These are phyloP conservation scores for Cuniculus paca DNA, from an alignment of 2,797 vertebrate species.

Conservation along the genomic window DNA sequence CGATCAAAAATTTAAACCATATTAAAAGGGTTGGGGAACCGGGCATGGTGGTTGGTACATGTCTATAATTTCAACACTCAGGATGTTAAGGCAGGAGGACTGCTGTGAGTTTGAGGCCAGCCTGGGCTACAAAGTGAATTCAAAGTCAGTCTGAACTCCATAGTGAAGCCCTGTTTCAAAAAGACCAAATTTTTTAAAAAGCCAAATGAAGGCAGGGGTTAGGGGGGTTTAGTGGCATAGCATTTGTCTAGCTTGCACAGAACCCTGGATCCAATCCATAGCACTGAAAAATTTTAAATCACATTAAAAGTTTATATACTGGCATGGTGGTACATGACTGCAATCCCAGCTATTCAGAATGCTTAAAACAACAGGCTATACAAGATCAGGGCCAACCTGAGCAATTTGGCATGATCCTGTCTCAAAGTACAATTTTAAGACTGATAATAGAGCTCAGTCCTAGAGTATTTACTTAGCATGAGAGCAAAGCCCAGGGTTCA, in stretches of 20 bases:
- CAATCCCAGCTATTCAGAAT: background rate
- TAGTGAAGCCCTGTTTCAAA: background rate
- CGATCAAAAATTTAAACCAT: constrained; percentile 23
- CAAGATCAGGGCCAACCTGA: background rate
- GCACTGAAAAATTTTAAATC: background rate
- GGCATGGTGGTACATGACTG: background rate
- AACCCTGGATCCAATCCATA: background rate
- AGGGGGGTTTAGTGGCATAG: background rate
- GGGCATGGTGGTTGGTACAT: no score
- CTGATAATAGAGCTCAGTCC: no score
- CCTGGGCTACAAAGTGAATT: background rate
- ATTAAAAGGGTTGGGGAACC: background rate
- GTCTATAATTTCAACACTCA: background rate
- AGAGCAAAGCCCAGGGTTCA: background rate
- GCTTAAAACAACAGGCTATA: background rate
- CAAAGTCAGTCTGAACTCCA: background rate
- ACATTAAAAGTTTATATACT: background rate
- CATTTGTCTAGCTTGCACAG: background rate
- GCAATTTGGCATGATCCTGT: background rate
- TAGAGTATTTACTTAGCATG: background rate
- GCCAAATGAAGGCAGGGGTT: background rate
- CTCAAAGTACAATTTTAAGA: background rate
- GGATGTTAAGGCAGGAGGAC: background rate
- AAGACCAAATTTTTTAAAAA: background rate
- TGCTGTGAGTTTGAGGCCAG: background rate